phyloP scores from a whole-genome alignment of 2,888 invertebrate genomes.

The Phragmatobia fuliginosa region DNA sequence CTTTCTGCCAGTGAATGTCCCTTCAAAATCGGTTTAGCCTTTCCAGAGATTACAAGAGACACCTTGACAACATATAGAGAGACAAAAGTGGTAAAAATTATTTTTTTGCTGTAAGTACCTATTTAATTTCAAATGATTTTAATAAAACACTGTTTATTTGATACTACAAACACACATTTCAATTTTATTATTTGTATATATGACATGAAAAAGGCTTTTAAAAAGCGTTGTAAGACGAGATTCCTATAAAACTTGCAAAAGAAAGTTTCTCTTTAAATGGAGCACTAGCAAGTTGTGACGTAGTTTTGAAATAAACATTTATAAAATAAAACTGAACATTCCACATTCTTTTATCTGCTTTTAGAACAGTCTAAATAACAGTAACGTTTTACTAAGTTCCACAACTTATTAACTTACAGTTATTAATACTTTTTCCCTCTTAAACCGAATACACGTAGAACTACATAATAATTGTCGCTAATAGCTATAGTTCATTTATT shows the following conservation, averaged over 20 bases:
- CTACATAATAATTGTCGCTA: too few species aligned
- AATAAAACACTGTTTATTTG: too few species aligned
- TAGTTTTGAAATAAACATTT: not conserved
- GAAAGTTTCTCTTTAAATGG: not conserved
- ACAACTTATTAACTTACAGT: not conserved
- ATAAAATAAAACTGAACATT: not conserved
- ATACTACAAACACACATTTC: too few species aligned
- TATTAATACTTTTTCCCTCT: not conserved
- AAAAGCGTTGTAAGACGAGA: not conserved
- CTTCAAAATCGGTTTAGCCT: too few species aligned
- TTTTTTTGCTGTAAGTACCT: too few species aligned
- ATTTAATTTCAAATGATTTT: too few species aligned
- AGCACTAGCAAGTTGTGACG: not conserved
- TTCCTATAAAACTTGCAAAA: not conserved
- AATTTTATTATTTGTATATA: too few species aligned
- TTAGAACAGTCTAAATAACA: not conserved
- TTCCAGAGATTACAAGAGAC: too few species aligned
- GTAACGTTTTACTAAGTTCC: not conserved
- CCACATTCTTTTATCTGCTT: not conserved
- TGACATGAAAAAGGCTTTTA: not conserved
- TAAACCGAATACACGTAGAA: not conserved
- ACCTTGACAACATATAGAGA: too few species aligned
- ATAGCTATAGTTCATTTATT: too few species aligned
- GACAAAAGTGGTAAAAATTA: too few species aligned
- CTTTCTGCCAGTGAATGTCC: too few species aligned